A percentile compares a stretch with the other conserved stretches of the same genome.
phyloP scores from a whole-genome alignment of 2,888 invertebrate genomes.

The Diplazon laetatorius region DNA sequence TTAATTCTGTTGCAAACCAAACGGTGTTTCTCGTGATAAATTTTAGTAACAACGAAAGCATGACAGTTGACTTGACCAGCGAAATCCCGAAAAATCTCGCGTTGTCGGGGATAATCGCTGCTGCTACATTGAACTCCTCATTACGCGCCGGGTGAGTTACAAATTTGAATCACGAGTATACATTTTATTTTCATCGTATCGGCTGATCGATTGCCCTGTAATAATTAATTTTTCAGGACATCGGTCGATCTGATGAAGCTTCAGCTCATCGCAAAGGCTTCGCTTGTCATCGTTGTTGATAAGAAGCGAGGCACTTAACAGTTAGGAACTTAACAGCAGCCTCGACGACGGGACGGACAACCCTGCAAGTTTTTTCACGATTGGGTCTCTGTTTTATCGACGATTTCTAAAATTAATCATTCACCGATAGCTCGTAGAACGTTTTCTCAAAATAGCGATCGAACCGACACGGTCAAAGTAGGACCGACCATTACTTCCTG shows the following conservation, averaged over 20 bases:
- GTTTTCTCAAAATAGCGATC: too few relatives aligned
- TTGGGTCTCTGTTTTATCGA: too few relatives aligned
- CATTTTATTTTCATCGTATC: too few relatives aligned
- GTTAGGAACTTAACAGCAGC: too few relatives aligned
- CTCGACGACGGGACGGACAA: too few relatives aligned
- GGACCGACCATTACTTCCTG: conserved; percentile 29
- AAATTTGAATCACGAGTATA: too few relatives aligned
- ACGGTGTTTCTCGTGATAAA: conserved; percentile 69
- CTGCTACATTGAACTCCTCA: conserved; percentile 83
- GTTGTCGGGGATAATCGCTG: conserved; percentile 81
- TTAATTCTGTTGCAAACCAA: conserved; percentile 19
- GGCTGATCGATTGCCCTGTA: too few relatives aligned
- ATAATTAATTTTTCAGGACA: not conserved
- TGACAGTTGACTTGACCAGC: conserved; percentile 84
- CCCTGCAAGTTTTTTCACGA: too few relatives aligned
- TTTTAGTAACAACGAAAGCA: conserved; percentile 82
- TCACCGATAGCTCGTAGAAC: too few relatives aligned
- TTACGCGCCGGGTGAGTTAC: conserved; percentile 83
- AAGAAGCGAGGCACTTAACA: too few relatives aligned
- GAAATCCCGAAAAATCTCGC: conserved; percentile 82
- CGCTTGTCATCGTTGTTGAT: not conserved
- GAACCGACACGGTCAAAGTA: conserved; percentile 23
- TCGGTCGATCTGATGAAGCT: not conserved
- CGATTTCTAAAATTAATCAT: too few relatives aligned
- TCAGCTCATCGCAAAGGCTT: not conserved